Base-by-base conservation (phyloP, 2,888 invertebrate genomes). In the Nowickia ferox region DNA sequence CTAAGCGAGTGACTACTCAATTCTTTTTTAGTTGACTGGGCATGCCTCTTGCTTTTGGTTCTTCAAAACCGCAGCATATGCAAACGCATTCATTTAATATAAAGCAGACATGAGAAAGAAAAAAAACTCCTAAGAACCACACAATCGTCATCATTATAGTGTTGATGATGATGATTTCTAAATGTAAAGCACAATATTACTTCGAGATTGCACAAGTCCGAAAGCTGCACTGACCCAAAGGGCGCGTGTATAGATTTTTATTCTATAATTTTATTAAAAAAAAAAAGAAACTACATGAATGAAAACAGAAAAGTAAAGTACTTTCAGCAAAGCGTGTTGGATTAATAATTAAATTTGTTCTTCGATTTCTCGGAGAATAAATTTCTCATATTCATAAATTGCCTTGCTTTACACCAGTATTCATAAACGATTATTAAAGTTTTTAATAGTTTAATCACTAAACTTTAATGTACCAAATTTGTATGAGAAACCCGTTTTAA, bases 21-120 rank as follows among this genome's bases (percentile, higher is more conserved):
- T 66, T 53, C 17, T 69, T 13, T 38, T 55, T 40, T 17, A 15
- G n/a, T 22, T 48, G 9, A 53, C 8, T 44, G 42, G 51, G 9
- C 10, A 19, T 63, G 17, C 11, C 19, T 51, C 44, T 71, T 71
- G 44, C 53, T 71, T 42, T 38, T 13, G 11, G 55, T 71, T 63
- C 4, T 9, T 8, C 44, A 59, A 5, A 30, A 75, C 48, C 57
- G 30, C 57, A 42, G 59, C 11, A 9, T 57, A 11, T 66, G 66
- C 48, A 38, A 74, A 72, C 66, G 51, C 81, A 75, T 68, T 75
- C 46, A 53, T 79, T 71, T 10, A 59, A 66, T 72, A 9, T 53
- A 55, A 66, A 61, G 19, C 17, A 40, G n/a, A 40, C n/a, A 30
- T 55, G 5, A 40, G 5, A 17, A 75, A 11, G 30, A 22, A 15